Evolutionary conservation across 2,113 vertebrate species (phyloP).

Genomic region (Ornithorhynchus anatinus): DNA sequence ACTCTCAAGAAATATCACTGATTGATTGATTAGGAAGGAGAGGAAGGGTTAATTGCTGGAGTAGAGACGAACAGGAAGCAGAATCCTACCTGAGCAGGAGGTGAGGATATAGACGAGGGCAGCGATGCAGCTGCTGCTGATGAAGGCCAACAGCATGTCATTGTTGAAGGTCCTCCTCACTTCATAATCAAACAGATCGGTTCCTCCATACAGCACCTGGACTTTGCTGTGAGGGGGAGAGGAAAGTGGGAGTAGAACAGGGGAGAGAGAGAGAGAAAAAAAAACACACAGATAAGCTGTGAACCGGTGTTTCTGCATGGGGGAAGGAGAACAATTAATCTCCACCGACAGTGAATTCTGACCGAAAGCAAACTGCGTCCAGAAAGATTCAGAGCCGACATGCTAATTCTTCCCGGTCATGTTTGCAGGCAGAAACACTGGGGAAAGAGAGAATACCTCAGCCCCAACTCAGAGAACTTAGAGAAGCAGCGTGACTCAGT

Average conservation of each 20-base stretch:
- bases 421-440: not conserved
- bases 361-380: too few relatives aligned
- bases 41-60: too few relatives aligned
- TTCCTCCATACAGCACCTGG: conserved; percentile 93
- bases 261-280: not conserved
- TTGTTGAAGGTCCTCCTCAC: conserved; percentile 95
- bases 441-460: not conserved
- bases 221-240: conserved; percentile 79
- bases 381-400: too few relatives aligned
- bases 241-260: not conserved
- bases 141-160: conserved; percentile 93
- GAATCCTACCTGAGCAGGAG: conserved; percentile 88
- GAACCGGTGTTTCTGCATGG: not conserved
- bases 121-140: conserved; percentile 92
- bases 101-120: conserved; percentile 92
- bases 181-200: conserved; percentile 95
- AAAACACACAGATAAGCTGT: not conserved
- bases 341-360: too few relatives aligned
- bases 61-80: rapidly evolving
- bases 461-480: too few relatives aligned
- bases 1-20: too few relatives aligned
- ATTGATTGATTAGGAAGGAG: too few relatives aligned
- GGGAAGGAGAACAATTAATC: not conserved
- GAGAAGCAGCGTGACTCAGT: too few relatives aligned
- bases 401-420: too few relatives aligned